Evolutionary conservation across 1,140 invertebrate genomes (phyloP).

Genomic region (Halesus radiatus): DNA sequence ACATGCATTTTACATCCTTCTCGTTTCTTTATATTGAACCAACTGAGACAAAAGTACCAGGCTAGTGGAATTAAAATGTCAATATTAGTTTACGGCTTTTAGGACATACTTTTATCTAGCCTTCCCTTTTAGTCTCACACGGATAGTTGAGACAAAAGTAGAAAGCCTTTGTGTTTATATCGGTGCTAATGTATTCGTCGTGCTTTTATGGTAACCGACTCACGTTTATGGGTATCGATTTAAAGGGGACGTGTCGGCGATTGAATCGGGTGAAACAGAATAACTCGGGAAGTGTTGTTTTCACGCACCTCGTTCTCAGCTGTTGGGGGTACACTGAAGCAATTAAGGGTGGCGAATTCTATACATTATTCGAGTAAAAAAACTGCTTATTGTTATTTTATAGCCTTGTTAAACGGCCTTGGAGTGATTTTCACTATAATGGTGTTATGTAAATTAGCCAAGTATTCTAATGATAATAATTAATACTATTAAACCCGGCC

Average conservation of each 20-base stretch:
- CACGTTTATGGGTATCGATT: slow-evolving; percentile 36
- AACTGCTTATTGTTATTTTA: too few species aligned
- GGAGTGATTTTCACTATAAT: too few species aligned
- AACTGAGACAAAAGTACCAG: background rate
- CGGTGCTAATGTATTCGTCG: background rate
- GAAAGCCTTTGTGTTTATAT: background rate
- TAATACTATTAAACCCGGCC: too few species aligned
- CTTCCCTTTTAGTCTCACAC: background rate
- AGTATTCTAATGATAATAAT: too few species aligned
- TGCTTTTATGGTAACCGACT: slow-evolving; percentile 5
- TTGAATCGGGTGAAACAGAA: slow-evolving; percentile 28
- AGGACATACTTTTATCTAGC: background rate
- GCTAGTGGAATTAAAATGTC: too few species aligned
- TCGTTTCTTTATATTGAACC: background rate
- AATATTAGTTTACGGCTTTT: too few species aligned
- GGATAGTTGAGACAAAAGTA: background rate
- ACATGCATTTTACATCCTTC: background rate
- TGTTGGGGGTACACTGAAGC: slow-evolving; percentile 24
- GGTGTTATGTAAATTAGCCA: too few species aligned
- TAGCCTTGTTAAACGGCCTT: too few species aligned
- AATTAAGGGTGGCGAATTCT: background rate
- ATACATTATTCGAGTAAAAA: too few species aligned
- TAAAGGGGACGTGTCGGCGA: slow-evolving; percentile 17
- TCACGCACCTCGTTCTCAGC: slow-evolving; percentile 17
- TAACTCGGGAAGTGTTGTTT: slow-evolving; percentile 8